phyloP scores from a whole-genome alignment of 1,140 invertebrate species.

The Drosophila navojoa region DNA sequence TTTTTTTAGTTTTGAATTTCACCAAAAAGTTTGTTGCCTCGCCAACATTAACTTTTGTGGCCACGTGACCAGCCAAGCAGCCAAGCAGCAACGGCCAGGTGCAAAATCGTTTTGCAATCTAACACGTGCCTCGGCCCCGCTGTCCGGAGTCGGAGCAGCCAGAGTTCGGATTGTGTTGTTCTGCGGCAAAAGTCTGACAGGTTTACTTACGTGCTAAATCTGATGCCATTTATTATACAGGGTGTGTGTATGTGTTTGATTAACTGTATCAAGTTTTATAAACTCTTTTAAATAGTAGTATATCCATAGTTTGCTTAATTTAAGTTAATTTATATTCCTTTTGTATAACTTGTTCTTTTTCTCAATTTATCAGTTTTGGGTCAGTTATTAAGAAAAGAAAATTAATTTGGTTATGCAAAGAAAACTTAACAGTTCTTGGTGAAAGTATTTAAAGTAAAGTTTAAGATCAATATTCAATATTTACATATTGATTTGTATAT shows the following conservation, averaged over 20 bases:
- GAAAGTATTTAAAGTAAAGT: too few species aligned
- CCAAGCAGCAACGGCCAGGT: slow-evolving; percentile 18
- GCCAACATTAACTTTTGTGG: slow-evolving; percentile 28
- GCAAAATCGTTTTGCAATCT: slow-evolving; percentile 57
- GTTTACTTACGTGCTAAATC: slow-evolving; percentile 68
- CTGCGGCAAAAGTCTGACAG: slow-evolving; percentile 9
- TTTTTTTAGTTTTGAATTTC: slow-evolving; percentile 61
- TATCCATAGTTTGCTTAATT: slow-evolving; percentile 45
- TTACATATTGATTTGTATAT: too few species aligned
- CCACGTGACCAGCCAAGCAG: slow-evolving; percentile 45
- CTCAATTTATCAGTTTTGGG: slow-evolving; percentile 29
- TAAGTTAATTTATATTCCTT: slow-evolving; percentile 4
- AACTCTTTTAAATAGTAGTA: slow-evolving; percentile 55
- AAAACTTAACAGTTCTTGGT: too few species aligned
- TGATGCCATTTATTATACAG: slow-evolving; percentile 68
- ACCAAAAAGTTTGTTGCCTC: slow-evolving; percentile 54
- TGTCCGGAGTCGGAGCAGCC: neutral
- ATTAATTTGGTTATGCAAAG: too few species aligned
- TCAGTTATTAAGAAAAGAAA: neutral
- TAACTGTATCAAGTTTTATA: slow-evolving; percentile 65
- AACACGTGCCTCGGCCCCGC: slow-evolving; percentile 45
- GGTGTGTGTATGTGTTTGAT: slow-evolving; percentile 37
- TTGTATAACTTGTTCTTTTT: neutral
- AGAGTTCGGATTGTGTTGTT: neutral
- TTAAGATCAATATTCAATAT: too few species aligned